Base-by-base conservation (phyloP, 2,797 vertebrate species). In the Chelmon rostratus region DNA sequence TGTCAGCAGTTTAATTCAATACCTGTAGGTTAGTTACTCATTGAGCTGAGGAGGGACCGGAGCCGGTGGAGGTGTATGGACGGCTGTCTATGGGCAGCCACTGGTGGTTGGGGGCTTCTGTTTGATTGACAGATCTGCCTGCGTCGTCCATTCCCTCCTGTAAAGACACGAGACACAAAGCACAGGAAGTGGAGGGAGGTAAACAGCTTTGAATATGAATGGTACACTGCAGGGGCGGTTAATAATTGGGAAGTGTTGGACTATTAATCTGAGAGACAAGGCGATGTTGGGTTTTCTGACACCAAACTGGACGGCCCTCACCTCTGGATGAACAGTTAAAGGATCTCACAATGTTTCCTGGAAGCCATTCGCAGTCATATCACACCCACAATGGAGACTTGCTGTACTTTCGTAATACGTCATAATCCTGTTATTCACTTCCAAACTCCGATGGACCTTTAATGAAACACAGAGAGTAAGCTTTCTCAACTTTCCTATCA, bases 1-100 rank as follows among this genome's bases (percentile, higher is more conserved):
- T 91, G 92, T 95, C 93, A 90, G 93, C 94, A 94, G 77, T 95
- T 95, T 93, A 89, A 95, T 95, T 95, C 94, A 93, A 73, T 94
- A 94, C 95, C 94, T 93, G 94, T 93, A 88, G 91, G 86, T 95
- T 95, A 90, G 95, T 96, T 95, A 95, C 92, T 95, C 91, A 95
- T 95, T 96, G 93, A 96, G 92, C 94, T 42, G 83, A 91, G 82
- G 88, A 86, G 86, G 87, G 86, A 86, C 83, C 57, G 62, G 86
- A 90, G 86, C 70, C 25, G 25, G 88, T 83, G 90, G 92, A 94
- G 91, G 89, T 94, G 90, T 91, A 91, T 91, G 91, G 90, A 92
- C 64, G 86, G 76, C 83, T 89, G 90, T 92, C 88, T 91, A 67
- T 89, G 88, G 79, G 81, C 89, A 86, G 88, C 68, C 79, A 78